Evolutionary conservation across 2,888 invertebrate genomes (phyloP).

Genomic region (Ceratothoa steindachneri): DNA sequence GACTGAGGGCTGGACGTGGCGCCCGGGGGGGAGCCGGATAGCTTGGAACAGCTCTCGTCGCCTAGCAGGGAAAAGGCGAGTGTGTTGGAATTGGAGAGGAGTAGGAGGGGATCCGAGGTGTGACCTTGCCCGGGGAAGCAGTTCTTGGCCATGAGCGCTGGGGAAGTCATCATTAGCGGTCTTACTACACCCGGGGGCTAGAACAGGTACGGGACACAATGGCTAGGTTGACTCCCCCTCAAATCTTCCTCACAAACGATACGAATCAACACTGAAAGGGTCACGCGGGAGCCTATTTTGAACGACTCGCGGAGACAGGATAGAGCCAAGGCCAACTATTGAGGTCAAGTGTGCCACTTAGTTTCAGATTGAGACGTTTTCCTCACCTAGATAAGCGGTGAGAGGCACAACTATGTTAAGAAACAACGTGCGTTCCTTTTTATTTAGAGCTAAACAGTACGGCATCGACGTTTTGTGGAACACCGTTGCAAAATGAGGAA

Average conservation of each 20-base stretch:
- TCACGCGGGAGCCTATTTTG: neutral
- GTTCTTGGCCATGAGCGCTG: neutral
- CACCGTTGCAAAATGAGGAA: no score
- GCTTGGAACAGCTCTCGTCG: conserved; percentile 41
- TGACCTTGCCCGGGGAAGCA: neutral
- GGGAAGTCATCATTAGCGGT: neutral
- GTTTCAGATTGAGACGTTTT: neutral
- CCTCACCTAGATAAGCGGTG: neutral
- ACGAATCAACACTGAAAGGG: conserved; percentile 1
- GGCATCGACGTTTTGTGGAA: no score
- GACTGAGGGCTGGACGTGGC: conserved; percentile 27
- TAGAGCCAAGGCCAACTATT: conserved; percentile 3
- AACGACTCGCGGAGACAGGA: neutral
- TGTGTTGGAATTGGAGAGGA: conserved; percentile 10
- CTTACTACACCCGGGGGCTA: no score
- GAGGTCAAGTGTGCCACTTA: conserved; percentile 7
- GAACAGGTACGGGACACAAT: neutral
- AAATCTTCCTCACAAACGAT: neutral
- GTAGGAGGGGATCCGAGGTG: neutral
- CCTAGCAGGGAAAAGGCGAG: conserved; percentile 22
- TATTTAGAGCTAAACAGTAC: no score
- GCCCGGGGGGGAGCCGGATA: conserved; percentile 36
- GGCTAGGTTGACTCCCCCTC: neutral
- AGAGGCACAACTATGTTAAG: no score
- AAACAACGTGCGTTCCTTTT: no score